Base-by-base conservation (phyloP, 2,113 vertebrate genomes). In the Martes martes region DNA sequence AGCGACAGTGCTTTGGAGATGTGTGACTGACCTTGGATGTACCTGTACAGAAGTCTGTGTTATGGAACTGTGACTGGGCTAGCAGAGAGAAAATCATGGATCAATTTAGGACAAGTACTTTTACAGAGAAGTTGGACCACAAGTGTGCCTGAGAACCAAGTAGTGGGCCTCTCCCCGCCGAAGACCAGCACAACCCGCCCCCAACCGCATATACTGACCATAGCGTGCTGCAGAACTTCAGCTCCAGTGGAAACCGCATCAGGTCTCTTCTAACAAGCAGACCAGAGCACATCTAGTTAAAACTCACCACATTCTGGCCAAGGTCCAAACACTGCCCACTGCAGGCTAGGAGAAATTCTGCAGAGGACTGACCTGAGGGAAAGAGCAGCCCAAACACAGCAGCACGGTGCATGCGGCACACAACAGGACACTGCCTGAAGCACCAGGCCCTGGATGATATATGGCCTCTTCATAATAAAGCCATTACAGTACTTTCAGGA, bases 101-200 rank as follows among this genome's bases (percentile, higher is more conserved):
- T 92, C 88, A 91, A 28, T 92, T 81, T 74, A 45, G 21, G 67
- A 90, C n/a, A 96, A 84, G 23, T 84, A 50, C 74, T 88, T 93
- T 92, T 90, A 74, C 16, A 74, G 69, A 87, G 96, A 95, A 90
- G 0, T 24, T 81, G 7, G n/a, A 83, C 39, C 3, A 7, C 73
- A 45, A 45, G 42, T 76, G 42, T 47, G 42, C 73, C 14, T 76
- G 73, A 31, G 73, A 74, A 42, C 24, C 24, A 16, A 24, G 6
- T 39, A 45, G 73, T 4, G 1, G 39, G 42, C 24, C 24, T 13
- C 42, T 45, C 14, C 73, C 7, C 24, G 0, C 0, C 0, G 73
- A 73, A 73, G 71, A 73, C 36, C 36, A 73, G 21, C 36, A 39
- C 71, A 39, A 39, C 71, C 71, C 0, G 14, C 28, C 69, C 21